Evolutionary conservation across 1,140 invertebrate genomes (phyloP), one percentile per base, ranked within the genome.

Genomic region (Maconellicoccus hirsutus): DNA sequence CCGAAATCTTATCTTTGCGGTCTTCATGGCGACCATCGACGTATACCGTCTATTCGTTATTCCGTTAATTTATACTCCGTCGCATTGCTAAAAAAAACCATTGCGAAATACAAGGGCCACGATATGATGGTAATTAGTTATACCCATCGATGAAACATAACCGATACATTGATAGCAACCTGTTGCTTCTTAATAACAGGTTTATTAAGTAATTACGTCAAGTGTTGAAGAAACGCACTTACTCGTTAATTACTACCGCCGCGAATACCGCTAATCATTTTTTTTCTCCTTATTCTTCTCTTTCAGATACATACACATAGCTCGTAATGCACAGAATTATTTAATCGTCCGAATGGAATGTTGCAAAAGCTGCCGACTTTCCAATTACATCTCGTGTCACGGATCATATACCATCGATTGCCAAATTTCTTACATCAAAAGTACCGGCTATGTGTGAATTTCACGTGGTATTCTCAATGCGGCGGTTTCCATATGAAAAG

Each of bases 141-240:
- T 52, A n/a, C n/a, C 10, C 42, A 52, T 14, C 42, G 42, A 19
- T 52, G n/a, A 52, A 52, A 14, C 12, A 52, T 52, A 52, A 52
- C 42, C 42, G 12, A 52, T 8, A 16, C 42, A 52, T 52, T 52
- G 42, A 52, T 14, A 52, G 42, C 42, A 52, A 16, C 42, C n/a
- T 52, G 42, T 14, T 52, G 29, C 42, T 52, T 16, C 6, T 3
- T 52, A 52, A 52, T 16, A 52, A 52, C 42, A 16, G 42, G 42
- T 52, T 52, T 52, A 52, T 52, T 52, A 52, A 52, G n/a, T 19
- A 19, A 52, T 52, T 52, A 52, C 42, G 42, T 52, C 42, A 52
- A 52, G 29, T 52, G 42, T 52, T 33, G 42, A 52, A 52, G 42
- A 52, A 52, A 52, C 42, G 42, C 42, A 19, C 42, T 52, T 52